A percentile compares a stretch with the other conserved stretches of the same genome.
These are phyloP conservation scores for Machimus rusticus DNA, from an alignment of 2,888 invertebrate genomes.

Conservation along the genomic window DNA sequence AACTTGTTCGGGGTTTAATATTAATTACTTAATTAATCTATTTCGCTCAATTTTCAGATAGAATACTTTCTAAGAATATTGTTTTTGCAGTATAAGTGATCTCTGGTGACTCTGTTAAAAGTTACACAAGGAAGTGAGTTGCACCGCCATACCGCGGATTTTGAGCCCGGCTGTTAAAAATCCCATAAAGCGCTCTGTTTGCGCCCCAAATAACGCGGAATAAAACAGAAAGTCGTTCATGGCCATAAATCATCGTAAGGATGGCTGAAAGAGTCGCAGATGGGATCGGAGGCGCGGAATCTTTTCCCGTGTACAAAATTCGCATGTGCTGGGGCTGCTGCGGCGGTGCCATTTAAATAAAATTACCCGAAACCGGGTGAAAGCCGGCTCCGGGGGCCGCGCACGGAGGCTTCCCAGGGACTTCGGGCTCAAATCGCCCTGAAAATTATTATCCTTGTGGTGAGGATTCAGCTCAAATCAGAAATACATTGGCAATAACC, in stretches of 20 bases:
- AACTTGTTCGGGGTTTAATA: no score
- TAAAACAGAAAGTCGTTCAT: background rate
- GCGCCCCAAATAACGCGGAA: background rate
- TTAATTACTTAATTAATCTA: no score
- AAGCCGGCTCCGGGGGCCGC: background rate
- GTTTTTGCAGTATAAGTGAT: background rate
- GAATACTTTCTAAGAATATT: background rate
- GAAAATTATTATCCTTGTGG: slow-evolving; percentile 36
- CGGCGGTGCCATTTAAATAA: slow-evolving; percentile 15
- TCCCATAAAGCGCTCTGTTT: background rate
- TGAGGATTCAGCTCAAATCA: slow-evolving; percentile 8
- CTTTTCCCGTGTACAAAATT: background rate
- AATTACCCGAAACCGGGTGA: background rate
- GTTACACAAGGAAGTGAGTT: background rate
- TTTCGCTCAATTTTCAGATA: background rate
- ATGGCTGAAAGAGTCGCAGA: slow-evolving; percentile 7
- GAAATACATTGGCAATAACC: background rate
- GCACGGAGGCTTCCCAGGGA: background rate
- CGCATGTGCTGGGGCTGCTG: background rate
- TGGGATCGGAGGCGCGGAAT: background rate
- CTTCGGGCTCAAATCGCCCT: background rate
- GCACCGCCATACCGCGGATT: background rate
- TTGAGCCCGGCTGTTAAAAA: background rate
- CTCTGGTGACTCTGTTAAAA: background rate
- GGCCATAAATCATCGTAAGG: slow-evolving; percentile 2